A percentile compares a stretch with the other conserved stretches of the same genome.
Evolutionary conservation across 1,140 invertebrate genomes (phyloP).

Genomic region (Euschistus heros): DNA sequence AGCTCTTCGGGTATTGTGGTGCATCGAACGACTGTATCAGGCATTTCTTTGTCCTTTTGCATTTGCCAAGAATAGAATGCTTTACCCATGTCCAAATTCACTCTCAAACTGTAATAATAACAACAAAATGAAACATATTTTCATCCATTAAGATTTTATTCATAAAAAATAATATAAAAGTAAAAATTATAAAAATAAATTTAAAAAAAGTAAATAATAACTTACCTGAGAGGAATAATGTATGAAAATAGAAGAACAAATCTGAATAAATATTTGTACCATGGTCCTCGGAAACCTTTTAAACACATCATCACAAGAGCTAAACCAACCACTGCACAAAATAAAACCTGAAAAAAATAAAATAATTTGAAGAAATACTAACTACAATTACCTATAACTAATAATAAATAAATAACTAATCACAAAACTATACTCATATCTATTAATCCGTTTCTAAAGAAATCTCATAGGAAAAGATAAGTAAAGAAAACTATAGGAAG

Average conservation of each 20-base stretch:
- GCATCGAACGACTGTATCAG: conserved; percentile 94
- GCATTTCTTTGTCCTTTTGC: conserved; percentile 83
- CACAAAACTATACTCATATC: not conserved
- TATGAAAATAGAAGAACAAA: conserved; percentile 97
- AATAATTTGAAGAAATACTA: not conserved
- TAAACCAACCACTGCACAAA: conserved; percentile 81
- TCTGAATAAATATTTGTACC: conserved; percentile 94
- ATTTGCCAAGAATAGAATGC: conserved; percentile 96
- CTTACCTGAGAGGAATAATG: conserved; percentile 92
- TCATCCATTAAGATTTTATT: no score
- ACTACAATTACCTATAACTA: no score
- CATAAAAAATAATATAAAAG: no score
- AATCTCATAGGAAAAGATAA: no score
- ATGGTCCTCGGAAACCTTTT: conserved; percentile 90
- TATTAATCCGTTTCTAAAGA: not conserved
- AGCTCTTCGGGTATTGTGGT: conserved; percentile 98
- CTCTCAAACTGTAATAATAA: conserved; percentile 62
- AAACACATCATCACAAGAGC: conserved; percentile 90
- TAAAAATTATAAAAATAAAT: no score
- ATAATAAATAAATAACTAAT: not conserved
- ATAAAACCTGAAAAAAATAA: conserved; percentile 55
- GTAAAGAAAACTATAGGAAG: no score
- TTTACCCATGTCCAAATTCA: conserved; percentile 98
- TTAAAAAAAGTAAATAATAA: not conserved
- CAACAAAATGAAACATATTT: no score